Evolutionary conservation across 2,797 vertebrate genomes (phyloP).

Genomic region (Urocyon cinereoargenteus): DNA sequence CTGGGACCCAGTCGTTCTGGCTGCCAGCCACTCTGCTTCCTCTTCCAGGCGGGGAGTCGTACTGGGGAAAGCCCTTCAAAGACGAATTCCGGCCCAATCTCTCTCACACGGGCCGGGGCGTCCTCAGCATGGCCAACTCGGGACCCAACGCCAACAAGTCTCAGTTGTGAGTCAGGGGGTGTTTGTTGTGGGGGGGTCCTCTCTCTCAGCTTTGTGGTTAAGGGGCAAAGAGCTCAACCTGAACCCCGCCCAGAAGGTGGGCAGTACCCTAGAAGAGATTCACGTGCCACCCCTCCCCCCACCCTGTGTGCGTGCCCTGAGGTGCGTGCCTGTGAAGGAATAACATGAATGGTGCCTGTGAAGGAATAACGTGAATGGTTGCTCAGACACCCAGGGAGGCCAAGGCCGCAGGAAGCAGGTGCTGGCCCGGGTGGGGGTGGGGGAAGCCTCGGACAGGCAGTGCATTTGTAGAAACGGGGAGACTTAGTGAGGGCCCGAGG

Average conservation of each 20-base stretch:
- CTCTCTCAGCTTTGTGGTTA: background rate
- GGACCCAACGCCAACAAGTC: slow-evolving; percentile 99
- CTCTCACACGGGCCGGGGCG: slow-evolving; percentile 95
- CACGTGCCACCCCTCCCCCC: background rate
- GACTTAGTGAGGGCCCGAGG: background rate
- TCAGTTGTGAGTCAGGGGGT: slow-evolving; percentile 94
- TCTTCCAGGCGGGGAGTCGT: slow-evolving; percentile 94
- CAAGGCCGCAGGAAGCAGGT: too few relatives aligned
- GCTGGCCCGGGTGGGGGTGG: background rate
- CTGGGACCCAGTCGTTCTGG: fast-evolving
- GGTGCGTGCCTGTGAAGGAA: fast-evolving
- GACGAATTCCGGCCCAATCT: slow-evolving; percentile 98
- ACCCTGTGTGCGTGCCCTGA: fast-evolving
- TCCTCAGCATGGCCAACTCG: slow-evolving; percentile 99
- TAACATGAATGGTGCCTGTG: fast-evolving
- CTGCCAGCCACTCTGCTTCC: fast-evolving
- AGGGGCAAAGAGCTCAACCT: too few relatives aligned
- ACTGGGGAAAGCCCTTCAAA: slow-evolving; percentile 96
- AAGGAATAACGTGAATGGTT: background rate
- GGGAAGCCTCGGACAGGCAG: background rate
- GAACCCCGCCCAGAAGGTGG: background rate
- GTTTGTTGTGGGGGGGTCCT: background rate
- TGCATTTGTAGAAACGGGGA: background rate
- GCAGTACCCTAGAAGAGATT: background rate
- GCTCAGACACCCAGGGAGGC: background rate